phyloP scores from a whole-genome alignment of 2,888 invertebrate species.

The Sinopyrophorus schimmeli region DNA sequence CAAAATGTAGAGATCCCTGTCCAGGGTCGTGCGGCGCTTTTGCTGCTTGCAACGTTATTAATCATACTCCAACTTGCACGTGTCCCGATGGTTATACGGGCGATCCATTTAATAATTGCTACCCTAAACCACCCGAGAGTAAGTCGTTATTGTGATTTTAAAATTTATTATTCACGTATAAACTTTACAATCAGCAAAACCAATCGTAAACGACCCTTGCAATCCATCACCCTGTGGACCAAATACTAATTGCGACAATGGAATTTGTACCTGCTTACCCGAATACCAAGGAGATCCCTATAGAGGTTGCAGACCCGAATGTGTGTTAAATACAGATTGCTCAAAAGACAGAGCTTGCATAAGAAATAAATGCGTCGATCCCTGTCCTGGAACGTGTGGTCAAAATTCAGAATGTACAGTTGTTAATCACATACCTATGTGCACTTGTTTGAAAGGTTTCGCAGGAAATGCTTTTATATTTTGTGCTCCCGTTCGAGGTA shows the following conservation, averaged over 20 bases:
- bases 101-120: constrained; percentile 61
- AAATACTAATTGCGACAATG: constrained; percentile 68
- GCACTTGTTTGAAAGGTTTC: constrained; percentile 45
- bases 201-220: constrained; percentile 60
- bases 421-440: constrained; percentile 53
- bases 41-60: constrained; percentile 66
- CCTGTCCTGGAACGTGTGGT: constrained; percentile 59
- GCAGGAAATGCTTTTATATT: constrained; percentile 52
- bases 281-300: constrained; percentile 56
- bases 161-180: too few relatives aligned
- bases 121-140: constrained; percentile 46
- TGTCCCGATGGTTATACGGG: constrained; percentile 65
- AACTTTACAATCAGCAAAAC: too few relatives aligned
- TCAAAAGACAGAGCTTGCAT: constrained; percentile 53
- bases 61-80: constrained; percentile 69
- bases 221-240: constrained; percentile 68
- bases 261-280: constrained; percentile 54
- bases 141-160: constrained; percentile 13
- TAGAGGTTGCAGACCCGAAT: constrained; percentile 57
- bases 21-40: constrained; percentile 65
- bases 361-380: constrained; percentile 57
- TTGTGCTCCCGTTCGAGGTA: constrained; percentile 59
- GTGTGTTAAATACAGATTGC: constrained; percentile 56
- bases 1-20: constrained; percentile 69
- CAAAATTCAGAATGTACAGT: constrained; percentile 57